Percentiles rank a stretch among this genome's conserved stretches.
phyloP scores from a whole-genome alignment of 2,888 invertebrate species.

The Sialis lutaria region DNA sequence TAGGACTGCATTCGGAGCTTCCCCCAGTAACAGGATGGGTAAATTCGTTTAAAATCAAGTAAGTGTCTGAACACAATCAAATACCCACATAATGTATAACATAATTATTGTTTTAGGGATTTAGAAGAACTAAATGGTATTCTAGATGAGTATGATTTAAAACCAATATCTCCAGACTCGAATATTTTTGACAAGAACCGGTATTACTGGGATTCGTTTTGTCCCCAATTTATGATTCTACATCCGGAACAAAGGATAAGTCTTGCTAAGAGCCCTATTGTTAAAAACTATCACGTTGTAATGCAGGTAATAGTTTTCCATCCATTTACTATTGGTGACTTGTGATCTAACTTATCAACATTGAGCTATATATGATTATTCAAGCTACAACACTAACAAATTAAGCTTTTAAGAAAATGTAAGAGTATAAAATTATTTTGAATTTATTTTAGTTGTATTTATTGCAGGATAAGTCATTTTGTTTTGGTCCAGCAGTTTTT shows the following conservation, averaged over 20 bases:
- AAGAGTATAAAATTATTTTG: no score
- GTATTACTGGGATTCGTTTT: slow-evolving; percentile 25
- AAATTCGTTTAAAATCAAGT: slow-evolving; percentile 55
- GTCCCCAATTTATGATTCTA: slow-evolving; percentile 33
- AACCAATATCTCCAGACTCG: slow-evolving; percentile 13
- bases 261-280: slow-evolving; percentile 35
- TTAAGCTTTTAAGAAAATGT: no score
- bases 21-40: slow-evolving; percentile 60
- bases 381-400: no score
- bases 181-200: slow-evolving; percentile 13
- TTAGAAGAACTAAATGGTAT: slow-evolving; percentile 14
- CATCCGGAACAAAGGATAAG: slow-evolving; percentile 34
- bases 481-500: slow-evolving; percentile 60
- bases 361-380: no score
- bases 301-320: slow-evolving; percentile 29
- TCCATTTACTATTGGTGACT: no score
- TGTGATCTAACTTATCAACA: no score
- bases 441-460: background rate
- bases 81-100: background rate
- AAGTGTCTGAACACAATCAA: slow-evolving; percentile 12
- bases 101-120: slow-evolving; percentile 10
- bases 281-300: slow-evolving; percentile 33
- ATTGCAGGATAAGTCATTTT: slow-evolving; percentile 58
- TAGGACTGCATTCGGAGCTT: slow-evolving; percentile 32
- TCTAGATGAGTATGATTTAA: slow-evolving; percentile 16